These are phyloP conservation scores for Eulemur mongoz DNA, from an alignment of 2,797 vertebrate species.

Conservation along the genomic window DNA sequence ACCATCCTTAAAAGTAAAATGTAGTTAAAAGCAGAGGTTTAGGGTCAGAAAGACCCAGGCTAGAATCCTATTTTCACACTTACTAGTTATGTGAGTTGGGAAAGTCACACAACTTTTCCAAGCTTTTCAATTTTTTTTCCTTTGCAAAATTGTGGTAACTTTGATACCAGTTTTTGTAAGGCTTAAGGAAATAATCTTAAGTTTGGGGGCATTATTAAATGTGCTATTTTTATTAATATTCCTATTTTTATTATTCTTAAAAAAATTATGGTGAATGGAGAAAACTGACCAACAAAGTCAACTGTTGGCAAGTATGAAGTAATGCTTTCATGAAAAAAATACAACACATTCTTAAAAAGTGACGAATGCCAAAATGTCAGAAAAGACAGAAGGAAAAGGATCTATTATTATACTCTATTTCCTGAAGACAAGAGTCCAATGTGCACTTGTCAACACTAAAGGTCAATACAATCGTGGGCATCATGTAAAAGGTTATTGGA, in stretches of 20 bases:
- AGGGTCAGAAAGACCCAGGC: background rate
- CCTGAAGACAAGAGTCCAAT: conserved; percentile 39
- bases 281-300: background rate
- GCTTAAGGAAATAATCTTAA: conserved; percentile 1
- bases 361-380: conserved; percentile 59
- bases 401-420: conserved; percentile 50
- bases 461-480: conserved; percentile 42
- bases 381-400: conserved; percentile 14
- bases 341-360: background rate
- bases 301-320: background rate
- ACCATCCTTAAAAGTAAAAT: background rate
- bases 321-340: background rate
- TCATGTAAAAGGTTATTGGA: conserved; percentile 69
- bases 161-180: background rate
- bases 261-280: background rate
- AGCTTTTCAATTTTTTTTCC: background rate
- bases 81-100: background rate
- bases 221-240: background rate
- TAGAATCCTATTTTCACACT: background rate
- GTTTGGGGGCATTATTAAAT: background rate
- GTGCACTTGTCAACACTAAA: conserved; percentile 65
- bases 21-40: background rate
- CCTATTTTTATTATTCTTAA: background rate
- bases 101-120: background rate
- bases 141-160: background rate